phyloP scores from a whole-genome alignment of 2,888 invertebrate species.

The Tetramorium bicarinatum region DNA sequence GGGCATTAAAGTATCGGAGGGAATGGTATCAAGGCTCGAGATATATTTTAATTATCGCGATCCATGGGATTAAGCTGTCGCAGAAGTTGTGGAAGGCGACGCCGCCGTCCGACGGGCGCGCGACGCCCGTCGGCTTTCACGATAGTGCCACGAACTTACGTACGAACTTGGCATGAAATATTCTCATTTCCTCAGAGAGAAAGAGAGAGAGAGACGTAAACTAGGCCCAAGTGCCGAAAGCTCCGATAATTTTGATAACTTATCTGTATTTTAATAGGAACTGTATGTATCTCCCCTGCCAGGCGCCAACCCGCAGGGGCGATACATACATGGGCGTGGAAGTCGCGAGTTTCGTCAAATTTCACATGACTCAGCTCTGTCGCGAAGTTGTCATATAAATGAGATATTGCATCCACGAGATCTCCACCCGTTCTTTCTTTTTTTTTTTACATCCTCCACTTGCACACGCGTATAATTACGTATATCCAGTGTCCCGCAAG shows the following conservation, averaged over 20 bases:
- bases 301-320: not conserved
- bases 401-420: not conserved
- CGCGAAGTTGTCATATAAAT: not conserved
- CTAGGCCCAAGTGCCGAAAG: conserved; percentile 4
- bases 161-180: conserved; percentile 12
- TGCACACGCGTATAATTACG: not conserved
- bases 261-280: conserved; percentile 23
- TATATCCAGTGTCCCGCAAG: not conserved
- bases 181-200: not conserved
- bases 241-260: conserved; percentile 32
- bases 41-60: conserved; percentile 26
- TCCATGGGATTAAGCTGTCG: not conserved
- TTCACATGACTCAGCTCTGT: conserved; percentile 5
- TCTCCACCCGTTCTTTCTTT: not conserved
- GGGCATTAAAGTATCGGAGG: not conserved
- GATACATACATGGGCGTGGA: conserved; percentile 41
- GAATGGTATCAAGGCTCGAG: not conserved
- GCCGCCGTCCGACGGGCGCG: conserved; percentile 58
- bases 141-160: not conserved
- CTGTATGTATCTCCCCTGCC: too few species aligned
- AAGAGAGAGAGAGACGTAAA: not conserved
- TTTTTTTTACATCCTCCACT: not conserved
- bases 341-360: conserved; percentile 18
- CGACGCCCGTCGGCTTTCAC: conserved; percentile 59
- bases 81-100: conserved; percentile 4